These are phyloP conservation scores for Hoplostethus mediterraneus DNA, from an alignment of 2,797 vertebrate species.

Conservation along the genomic window DNA sequence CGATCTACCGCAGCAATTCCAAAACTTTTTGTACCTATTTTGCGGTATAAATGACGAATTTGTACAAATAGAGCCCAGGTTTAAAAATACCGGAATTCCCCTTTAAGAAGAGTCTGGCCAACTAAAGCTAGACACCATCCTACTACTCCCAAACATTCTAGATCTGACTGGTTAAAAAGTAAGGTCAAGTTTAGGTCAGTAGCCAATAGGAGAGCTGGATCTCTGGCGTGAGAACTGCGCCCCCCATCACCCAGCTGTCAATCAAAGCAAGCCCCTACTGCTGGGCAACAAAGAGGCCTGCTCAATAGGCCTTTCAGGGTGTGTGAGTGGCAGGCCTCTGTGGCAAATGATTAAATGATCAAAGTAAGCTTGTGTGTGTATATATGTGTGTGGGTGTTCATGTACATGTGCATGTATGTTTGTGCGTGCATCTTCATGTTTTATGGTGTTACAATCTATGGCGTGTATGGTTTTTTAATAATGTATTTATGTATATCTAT, in stretches of 20 bases:
- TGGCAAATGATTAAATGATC: slow-evolving; percentile 27
- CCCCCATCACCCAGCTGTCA: slow-evolving; percentile 65
- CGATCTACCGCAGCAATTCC: too few species aligned
- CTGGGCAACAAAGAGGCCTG: slow-evolving; percentile 77
- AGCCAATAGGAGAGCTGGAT: slow-evolving; percentile 48
- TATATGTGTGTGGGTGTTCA: slow-evolving; percentile 10
- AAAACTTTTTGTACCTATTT: too few species aligned
- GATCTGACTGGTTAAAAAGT: slow-evolving; percentile 52
- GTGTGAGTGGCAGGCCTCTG: slow-evolving; percentile 55
- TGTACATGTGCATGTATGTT: slow-evolving; percentile 7
- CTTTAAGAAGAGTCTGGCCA: slow-evolving; percentile 4
- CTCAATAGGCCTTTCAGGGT: slow-evolving; percentile 50
- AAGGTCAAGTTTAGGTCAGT: slow-evolving; percentile 56
- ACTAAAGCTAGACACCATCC: slow-evolving; percentile 4
- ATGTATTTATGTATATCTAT: slow-evolving; percentile 2
- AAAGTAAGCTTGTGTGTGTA: slow-evolving; percentile 32
- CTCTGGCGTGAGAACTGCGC: slow-evolving; percentile 55
- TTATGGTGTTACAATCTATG: slow-evolving; percentile 3
- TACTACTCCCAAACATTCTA: slow-evolving; percentile 22
- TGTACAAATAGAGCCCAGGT: too few species aligned
- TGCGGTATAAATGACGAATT: too few species aligned
- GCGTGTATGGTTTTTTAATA: not conserved
- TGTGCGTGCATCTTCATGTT: slow-evolving; percentile 14
- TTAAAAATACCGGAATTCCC: too few species aligned
- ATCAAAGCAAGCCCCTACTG: slow-evolving; percentile 74